Evolutionary conservation across 2,797 vertebrate species (phyloP).

Genomic region (Melopsittacus undulatus): DNA sequence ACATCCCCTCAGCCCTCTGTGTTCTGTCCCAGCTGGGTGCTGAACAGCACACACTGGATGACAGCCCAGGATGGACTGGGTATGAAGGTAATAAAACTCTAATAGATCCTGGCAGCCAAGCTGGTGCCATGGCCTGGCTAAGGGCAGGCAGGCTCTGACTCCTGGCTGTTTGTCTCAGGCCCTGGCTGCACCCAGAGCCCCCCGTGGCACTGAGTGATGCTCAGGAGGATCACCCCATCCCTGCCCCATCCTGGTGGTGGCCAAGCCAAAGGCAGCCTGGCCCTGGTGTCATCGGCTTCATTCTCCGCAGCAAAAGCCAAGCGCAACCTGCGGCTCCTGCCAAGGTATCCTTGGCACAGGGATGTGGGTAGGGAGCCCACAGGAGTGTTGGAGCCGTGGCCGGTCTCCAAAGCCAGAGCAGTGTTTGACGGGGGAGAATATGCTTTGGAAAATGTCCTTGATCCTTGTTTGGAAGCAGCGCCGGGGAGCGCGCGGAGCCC

Average conservation of each 20-base stretch:
- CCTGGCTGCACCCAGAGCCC: background rate
- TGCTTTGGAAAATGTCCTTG: slow-evolving; percentile 64
- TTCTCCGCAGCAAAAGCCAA: background rate
- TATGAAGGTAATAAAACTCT: background rate
- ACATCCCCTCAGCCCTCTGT: background rate
- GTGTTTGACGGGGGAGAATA: slow-evolving; percentile 61
- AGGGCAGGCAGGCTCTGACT: background rate
- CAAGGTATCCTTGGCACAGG: slow-evolving; percentile 53
- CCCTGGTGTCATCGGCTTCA: accelerated
- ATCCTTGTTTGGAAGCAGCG: slow-evolving; percentile 58
- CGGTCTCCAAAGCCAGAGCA: slow-evolving; percentile 38
- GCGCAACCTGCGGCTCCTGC: background rate
- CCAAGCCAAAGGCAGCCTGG: background rate
- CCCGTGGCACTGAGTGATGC: accelerated
- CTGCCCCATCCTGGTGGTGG: background rate
- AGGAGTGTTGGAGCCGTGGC: slow-evolving; percentile 50
- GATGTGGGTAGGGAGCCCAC: slow-evolving; percentile 53
- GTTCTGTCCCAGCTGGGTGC: background rate
- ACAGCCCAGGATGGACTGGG: background rate
- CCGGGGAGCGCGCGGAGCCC: slow-evolving; percentile 10
- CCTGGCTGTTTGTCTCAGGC: background rate
- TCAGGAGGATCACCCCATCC: background rate
- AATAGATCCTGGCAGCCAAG: background rate
- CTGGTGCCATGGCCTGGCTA: background rate
- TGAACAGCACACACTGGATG: accelerated